Conservation (phyloP, 2,888 invertebrate species). For the Cataglyphis altisquamis region DNA sequence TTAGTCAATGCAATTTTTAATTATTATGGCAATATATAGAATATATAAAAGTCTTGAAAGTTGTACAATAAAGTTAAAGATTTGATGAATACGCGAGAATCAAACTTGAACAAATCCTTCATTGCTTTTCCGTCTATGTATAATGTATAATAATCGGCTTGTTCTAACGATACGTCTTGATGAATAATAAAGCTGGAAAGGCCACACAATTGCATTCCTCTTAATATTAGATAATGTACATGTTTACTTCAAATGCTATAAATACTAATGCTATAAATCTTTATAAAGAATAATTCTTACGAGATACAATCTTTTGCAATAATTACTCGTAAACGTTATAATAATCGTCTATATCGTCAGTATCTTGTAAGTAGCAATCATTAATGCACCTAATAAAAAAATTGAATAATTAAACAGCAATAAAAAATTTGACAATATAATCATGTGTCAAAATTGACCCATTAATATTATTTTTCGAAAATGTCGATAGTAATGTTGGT, state of each 20-base stretch:
- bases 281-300: constrained; percentile 25
- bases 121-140: not conserved
- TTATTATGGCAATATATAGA: not conserved
- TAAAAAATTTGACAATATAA: not conserved
- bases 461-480: constrained; percentile 21
- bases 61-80: not conserved
- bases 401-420: not conserved
- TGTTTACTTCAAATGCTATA: constrained; percentile 24
- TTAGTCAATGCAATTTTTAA: not conserved
- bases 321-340: not conserved
- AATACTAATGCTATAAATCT: constrained; percentile 19
- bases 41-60: not conserved
- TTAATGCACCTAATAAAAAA: not conserved
- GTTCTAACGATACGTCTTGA: not conserved
- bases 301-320: not conserved
- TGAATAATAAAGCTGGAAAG: not conserved
- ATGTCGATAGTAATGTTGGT: constrained; percentile 25
- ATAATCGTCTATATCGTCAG: not conserved
- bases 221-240: constrained; percentile 31
- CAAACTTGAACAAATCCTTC: not conserved
- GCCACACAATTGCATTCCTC: constrained; percentile 3
- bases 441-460: not conserved
- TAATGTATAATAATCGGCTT: not conserved
- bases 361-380: not conserved
- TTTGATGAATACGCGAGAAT: not conserved